Base-by-base conservation (phyloP, 1,140 invertebrate species). In the Diachasma alloeum region DNA sequence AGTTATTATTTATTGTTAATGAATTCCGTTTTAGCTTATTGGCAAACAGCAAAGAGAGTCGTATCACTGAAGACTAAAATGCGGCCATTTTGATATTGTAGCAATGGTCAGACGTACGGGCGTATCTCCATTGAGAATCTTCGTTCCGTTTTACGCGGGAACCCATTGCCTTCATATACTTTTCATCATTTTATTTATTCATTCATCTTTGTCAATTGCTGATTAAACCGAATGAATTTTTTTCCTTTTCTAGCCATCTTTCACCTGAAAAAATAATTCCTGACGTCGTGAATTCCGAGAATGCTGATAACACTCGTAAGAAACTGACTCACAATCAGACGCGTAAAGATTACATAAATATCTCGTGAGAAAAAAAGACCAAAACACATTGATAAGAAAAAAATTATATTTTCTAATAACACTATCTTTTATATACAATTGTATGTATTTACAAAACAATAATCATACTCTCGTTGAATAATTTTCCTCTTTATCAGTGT, bases 41-140 rank as follows among this genome's bases (percentile, higher is more conserved):
- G 85, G 85, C 87, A 87, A 87, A 88, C 87, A 88, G 82, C 83
- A 86, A 87, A 88, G 86, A 88, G 75, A 74, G 77, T 78, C 56
- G 53, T 69, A 78, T 79, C 76, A 66, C 75, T 85, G 84, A 80
- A 84, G 84, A 87, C 85, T 88, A 87, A 89, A 87, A 87, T 31
- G 86, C 87, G 86, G 87, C 88, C 88, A 89, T 88, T 88, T 89
- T 89, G 84, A 82, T 87, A 72, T 63, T 63, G 59, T 13, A 63
- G 19, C 19, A 63, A 63, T 63, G 22, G 59, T 19, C 15, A 22
- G 0, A 63, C 24, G 11, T 74, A 31, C 26, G 31, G 56, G 72
- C 39, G 17, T 74, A 70, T 70, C 17, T 70, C n/a, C 67, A 70
- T 63, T 24, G 13, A 24, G 10, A 26, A 63, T 24, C 24, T 4